Percentiles rank a stretch among this genome's conserved stretches.
phyloP scores from a whole-genome alignment of 2,113 vertebrate genomes.

The Hepsetus odoe region DNA sequence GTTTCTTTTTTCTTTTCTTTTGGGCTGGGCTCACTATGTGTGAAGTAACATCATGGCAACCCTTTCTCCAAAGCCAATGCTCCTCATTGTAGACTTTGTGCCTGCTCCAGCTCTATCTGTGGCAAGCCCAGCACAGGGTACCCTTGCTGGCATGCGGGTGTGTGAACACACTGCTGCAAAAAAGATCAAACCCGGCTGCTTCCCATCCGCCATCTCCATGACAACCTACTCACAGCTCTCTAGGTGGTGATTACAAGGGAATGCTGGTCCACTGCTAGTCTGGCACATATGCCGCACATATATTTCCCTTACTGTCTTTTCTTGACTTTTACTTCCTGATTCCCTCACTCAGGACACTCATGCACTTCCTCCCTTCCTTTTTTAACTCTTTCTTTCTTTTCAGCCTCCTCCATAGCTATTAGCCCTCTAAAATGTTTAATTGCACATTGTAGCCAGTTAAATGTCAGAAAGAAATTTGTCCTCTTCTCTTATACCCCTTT shows the following conservation, averaged over 20 bases:
- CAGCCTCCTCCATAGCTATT: not conserved
- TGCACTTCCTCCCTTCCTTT: conserved; percentile 27
- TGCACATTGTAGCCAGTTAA: not conserved
- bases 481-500: not conserved
- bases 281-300: conserved; percentile 19
- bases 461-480: conserved; percentile 11
- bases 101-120: conserved; percentile 32
- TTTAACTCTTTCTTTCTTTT: conserved; percentile 12
- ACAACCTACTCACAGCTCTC: conserved; percentile 61
- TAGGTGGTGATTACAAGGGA: conserved; percentile 63
- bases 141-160: conserved; percentile 54
- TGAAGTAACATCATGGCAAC: conserved; percentile 18
- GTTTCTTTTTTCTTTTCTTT: conserved; percentile 15
- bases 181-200: conserved; percentile 49
- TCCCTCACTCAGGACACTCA: not conserved
- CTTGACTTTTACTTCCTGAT: not conserved
- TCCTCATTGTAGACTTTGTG: conserved; percentile 13
- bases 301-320: conserved; percentile 23
- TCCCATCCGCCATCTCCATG: conserved; percentile 65
- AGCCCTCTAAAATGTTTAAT: not conserved
- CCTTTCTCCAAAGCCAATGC: conserved; percentile 18
- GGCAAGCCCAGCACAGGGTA: conserved; percentile 28
- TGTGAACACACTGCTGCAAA: conserved; percentile 54
- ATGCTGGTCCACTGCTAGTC: conserved; percentile 48
- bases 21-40: conserved; percentile 43